phyloP scores from a whole-genome alignment of 1,140 invertebrate genomes.

The Lepidurus packardi region DNA sequence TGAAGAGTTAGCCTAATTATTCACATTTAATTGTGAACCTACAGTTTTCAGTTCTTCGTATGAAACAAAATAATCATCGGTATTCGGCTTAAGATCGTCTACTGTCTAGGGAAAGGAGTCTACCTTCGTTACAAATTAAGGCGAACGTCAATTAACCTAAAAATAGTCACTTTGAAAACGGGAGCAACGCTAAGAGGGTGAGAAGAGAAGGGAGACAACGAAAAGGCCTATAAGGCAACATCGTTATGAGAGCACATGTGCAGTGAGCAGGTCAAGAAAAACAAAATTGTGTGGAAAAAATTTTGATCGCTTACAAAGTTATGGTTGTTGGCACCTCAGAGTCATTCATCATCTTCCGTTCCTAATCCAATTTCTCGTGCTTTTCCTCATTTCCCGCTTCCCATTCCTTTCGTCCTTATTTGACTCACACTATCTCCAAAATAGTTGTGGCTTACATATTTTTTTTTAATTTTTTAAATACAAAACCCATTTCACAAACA shows the following conservation, averaged over 20 bases:
- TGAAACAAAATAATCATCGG: too few species aligned
- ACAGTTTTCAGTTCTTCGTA: too few species aligned
- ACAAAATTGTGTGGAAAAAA: neutral
- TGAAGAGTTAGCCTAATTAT: too few species aligned
- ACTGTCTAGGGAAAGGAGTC: too few species aligned
- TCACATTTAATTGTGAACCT: too few species aligned
- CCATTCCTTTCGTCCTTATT: neutral
- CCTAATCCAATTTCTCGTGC: neutral
- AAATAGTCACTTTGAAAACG: neutral
- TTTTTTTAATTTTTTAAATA: too few species aligned
- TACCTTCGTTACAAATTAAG: too few species aligned
- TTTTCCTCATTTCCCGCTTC: neutral
- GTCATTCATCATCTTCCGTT: slow-evolving; percentile 12
- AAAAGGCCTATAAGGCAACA: neutral
- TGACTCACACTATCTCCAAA: too few species aligned
- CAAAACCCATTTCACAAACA: too few species aligned
- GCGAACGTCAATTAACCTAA: neutral
- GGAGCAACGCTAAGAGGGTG: neutral
- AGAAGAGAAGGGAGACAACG: neutral
- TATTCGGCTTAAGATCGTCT: too few species aligned
- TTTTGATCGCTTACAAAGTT: neutral
- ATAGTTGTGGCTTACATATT: too few species aligned
- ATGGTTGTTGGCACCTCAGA: slow-evolving; percentile 17
- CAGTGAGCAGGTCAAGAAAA: neutral
- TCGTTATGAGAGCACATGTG: slow-evolving; percentile 11